Percentiles rank a stretch among this genome's conserved stretches.
Evolutionary conservation across 2,113 vertebrate species (phyloP).

Genomic region (Notechis scutatus): DNA sequence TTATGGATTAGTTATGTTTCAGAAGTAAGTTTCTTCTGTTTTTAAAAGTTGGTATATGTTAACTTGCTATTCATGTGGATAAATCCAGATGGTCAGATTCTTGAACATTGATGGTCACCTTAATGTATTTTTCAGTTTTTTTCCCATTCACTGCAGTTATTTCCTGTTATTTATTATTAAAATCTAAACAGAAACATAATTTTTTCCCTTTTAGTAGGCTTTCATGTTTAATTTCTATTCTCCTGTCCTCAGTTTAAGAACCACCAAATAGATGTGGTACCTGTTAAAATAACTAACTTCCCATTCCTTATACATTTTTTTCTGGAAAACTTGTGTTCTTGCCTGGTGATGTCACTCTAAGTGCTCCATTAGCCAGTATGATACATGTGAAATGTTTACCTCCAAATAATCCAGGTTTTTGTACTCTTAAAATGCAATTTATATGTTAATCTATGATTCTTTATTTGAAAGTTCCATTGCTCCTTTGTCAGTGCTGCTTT

Average conservation of each 20-base stretch:
- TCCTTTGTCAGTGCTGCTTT: not conserved
- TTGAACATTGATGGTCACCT: not conserved
- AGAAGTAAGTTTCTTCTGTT: not conserved
- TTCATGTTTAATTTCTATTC: not conserved
- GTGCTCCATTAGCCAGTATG: not conserved
- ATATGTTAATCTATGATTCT: not conserved
- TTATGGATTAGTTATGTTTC: not conserved
- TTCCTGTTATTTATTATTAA: not conserved
- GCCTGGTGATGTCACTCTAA: constrained; percentile 14
- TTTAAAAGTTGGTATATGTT: not conserved
- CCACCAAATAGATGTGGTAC: not conserved
- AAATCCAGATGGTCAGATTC: not conserved
- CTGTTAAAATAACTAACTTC: not conserved
- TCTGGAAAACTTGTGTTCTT: not conserved
- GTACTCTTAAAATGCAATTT: not conserved
- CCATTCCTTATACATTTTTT: constrained; percentile 6
- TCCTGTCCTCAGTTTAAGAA: constrained; percentile 8
- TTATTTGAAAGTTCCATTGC: not conserved
- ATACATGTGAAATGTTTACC: not conserved
- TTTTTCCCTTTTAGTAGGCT: not conserved
- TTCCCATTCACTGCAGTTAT: not conserved
- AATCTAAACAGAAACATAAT: not conserved
- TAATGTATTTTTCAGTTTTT: not conserved
- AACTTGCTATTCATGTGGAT: not conserved
- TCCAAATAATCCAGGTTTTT: not conserved